phyloP scores from a whole-genome alignment of 2,113 vertebrate genomes.

The Tringa solitaria region DNA sequence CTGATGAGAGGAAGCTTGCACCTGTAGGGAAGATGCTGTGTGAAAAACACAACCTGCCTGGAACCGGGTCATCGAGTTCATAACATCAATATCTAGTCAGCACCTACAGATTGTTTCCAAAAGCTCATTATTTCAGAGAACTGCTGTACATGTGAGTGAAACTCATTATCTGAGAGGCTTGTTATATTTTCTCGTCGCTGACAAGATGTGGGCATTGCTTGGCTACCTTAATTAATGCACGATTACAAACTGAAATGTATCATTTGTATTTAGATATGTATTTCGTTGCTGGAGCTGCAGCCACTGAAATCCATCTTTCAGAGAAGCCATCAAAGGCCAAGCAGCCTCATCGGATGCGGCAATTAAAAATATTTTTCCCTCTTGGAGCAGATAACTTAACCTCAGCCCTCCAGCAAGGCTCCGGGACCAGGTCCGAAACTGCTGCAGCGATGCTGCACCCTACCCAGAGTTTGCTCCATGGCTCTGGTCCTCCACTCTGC shows the following conservation, averaged over 20 bases:
- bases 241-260: background rate
- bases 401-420: background rate
- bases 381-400: background rate
- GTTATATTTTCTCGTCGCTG: background rate
- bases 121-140: constrained; percentile 58
- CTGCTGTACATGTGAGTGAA: background rate
- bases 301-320: background rate
- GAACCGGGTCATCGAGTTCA: background rate
- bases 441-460: background rate
- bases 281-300: background rate
- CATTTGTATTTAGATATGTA: background rate
- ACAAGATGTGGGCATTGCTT: background rate
- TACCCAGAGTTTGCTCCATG: background rate
- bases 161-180: constrained; percentile 45
- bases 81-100: background rate
- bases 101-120: background rate
- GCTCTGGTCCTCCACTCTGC: background rate
- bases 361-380: constrained; percentile 1
- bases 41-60: background rate
- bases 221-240: constrained; percentile 29
- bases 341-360: background rate
- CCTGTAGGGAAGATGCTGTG: background rate
- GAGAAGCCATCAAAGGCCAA: background rate
- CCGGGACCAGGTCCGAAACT: background rate
- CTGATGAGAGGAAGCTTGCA: background rate